Percentiles rank a stretch among this genome's conserved stretches.
Evolutionary conservation across 2,113 vertebrate species (phyloP).

Genomic region (Uria aalge): DNA sequence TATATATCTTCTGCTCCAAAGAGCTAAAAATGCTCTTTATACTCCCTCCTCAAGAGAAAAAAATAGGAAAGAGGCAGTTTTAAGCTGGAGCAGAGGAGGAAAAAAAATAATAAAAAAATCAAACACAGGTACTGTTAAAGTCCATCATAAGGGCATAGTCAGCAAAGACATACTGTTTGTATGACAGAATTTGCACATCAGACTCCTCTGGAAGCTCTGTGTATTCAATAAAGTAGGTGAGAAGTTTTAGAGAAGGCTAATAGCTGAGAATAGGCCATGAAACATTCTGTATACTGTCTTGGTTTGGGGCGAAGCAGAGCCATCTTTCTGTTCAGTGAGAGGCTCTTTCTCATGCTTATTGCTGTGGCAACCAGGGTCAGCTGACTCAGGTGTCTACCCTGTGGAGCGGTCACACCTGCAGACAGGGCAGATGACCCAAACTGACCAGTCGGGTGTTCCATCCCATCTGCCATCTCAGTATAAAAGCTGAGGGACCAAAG

Average conservation of each 20-base stretch:
- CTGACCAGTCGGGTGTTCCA: too few relatives aligned
- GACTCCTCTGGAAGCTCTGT: not conserved
- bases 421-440: too few relatives aligned
- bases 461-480: too few relatives aligned
- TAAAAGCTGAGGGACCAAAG: too few relatives aligned
- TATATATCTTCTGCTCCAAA: not conserved
- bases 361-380: too few relatives aligned
- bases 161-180: not conserved
- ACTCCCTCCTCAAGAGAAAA: not conserved
- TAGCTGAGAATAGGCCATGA: not conserved
- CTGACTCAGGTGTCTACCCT: too few relatives aligned
- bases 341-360: too few relatives aligned
- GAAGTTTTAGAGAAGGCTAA: not conserved
- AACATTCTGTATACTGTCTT: not conserved
- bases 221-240: not conserved
- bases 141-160: not conserved
- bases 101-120: not conserved
- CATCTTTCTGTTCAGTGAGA: too few relatives aligned
- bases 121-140: not conserved
- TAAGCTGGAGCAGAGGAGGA: not conserved
- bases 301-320: too few relatives aligned
- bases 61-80: not conserved
- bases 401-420: too few relatives aligned
- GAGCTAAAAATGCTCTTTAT: not conserved
- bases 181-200: not conserved